phyloP scores from a whole-genome alignment of 2,888 invertebrate genomes.

The Phalangium opilio region DNA sequence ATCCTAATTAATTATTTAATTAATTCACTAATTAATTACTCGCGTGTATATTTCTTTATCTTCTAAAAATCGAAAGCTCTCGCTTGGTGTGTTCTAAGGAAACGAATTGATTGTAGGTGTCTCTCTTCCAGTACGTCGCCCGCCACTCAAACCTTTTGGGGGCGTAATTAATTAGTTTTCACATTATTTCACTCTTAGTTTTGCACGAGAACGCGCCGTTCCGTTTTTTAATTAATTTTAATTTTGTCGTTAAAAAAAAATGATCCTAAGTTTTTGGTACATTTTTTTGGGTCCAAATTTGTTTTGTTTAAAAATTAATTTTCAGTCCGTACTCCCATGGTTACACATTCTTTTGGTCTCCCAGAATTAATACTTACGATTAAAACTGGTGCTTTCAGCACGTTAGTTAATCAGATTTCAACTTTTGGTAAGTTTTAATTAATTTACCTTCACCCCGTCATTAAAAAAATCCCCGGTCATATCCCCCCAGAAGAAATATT shows the following conservation, averaged over 20 bases:
- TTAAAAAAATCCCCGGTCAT: no score
- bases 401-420: slow-evolving; percentile 19
- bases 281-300: slow-evolving; percentile 9
- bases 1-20: background rate
- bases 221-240: no score
- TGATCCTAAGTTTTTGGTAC: slow-evolving; percentile 7
- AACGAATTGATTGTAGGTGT: slow-evolving; percentile 76
- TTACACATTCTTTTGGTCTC: slow-evolving; percentile 15
- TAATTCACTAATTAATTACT: background rate
- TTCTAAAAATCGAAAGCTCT: slow-evolving; percentile 45
- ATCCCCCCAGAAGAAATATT: no score
- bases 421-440: slow-evolving; percentile 23
- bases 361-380: slow-evolving; percentile 15
- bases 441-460: no score
- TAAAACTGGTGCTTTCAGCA: slow-evolving; percentile 20
- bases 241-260: no score
- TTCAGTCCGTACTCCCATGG: slow-evolving; percentile 15
- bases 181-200: no score
- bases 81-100: slow-evolving; percentile 84
- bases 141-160: background rate
- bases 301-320: slow-evolving; percentile 8
- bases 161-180: no score
- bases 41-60: background rate
- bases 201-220: no score
- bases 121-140: slow-evolving; percentile 4